Evolutionary conservation across 2,888 invertebrate genomes (phyloP).

Genomic region (Epinotia brunnichana): DNA sequence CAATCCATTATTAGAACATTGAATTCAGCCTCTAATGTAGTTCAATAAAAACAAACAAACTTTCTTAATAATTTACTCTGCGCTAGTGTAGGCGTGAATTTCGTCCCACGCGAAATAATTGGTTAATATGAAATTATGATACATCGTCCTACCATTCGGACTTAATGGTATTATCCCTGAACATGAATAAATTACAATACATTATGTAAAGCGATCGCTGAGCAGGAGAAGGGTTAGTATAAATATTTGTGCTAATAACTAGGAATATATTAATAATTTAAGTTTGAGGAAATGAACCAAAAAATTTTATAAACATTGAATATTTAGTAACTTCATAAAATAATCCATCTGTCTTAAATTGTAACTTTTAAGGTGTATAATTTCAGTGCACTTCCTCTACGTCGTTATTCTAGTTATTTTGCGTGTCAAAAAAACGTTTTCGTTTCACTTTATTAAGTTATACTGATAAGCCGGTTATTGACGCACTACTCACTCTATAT

Average conservation of each 20-base stretch:
- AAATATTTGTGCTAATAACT: constrained; percentile 16
- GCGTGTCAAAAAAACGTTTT: no score
- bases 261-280: background rate
- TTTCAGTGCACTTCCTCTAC: no score
- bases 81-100: constrained; percentile 31
- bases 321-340: background rate
- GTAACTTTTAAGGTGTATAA: no score
- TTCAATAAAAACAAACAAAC: background rate
- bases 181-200: constrained; percentile 18
- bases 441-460: no score
- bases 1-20: no score
- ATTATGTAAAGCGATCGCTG: background rate
- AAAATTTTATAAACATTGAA: background rate
- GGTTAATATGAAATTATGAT: constrained; percentile 41
- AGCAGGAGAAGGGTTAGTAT: background rate
- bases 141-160: constrained; percentile 25
- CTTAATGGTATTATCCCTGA: constrained; percentile 27
- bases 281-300: background rate
- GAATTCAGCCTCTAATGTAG: background rate
- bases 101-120: constrained; percentile 34
- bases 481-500: no score
- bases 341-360: no score
- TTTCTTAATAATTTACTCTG: constrained; percentile 5
- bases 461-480: no score
- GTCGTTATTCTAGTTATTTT: no score